Evolutionary conservation across 2,113 vertebrate genomes (phyloP), one percentile per base, ranked within the genome.

Genomic region (Gasterosteus aculeatus): DNA sequence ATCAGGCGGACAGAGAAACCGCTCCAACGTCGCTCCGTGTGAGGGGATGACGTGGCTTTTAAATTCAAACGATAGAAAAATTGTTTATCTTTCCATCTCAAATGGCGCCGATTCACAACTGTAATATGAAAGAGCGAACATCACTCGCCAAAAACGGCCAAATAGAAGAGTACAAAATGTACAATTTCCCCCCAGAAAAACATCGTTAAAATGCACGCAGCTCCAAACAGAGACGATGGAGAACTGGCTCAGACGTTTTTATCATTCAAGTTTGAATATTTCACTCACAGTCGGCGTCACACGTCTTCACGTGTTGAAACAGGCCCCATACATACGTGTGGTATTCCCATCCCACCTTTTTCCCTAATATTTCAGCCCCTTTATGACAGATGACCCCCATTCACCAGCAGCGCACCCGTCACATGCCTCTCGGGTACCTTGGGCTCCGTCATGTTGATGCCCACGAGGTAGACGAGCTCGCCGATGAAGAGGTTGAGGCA

Each of bases 401-500:
- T 64, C 60, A 72, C 78, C 77, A 80, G 72, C 1, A 8, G 57
- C 15, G 14, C 10, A n/a, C 9, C 9, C 9, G 35, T 38, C n/a
- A 47, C 63, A 39, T 65, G 39, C 46, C 42, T 38, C 69, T 26
- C 3, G 2, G 0, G 3, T 94, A 99, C 98, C 95, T 93, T 93
- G 66, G 97, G 96, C 83, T 97, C 95, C 5, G 97, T 98, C 94
- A 98, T 99, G 94, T 99, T 95, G 92, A 99, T 97, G 94, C 98
- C 97, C 84, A 99, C 95, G 41, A 99, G 94, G 92, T 98, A 99
- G 93, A 98, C 95, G 63, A 98, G 97, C 91, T 99, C 98, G 38
- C 97, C 97, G 64, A 99, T 94, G 89, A 99, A 99, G 85, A 99
- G 95, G 92, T 98, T 99, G 93, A 98, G 96, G 91, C 98, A 99